Evolutionary conservation across 2,797 vertebrate species (phyloP).

Genomic region (Cuculus canorus): DNA sequence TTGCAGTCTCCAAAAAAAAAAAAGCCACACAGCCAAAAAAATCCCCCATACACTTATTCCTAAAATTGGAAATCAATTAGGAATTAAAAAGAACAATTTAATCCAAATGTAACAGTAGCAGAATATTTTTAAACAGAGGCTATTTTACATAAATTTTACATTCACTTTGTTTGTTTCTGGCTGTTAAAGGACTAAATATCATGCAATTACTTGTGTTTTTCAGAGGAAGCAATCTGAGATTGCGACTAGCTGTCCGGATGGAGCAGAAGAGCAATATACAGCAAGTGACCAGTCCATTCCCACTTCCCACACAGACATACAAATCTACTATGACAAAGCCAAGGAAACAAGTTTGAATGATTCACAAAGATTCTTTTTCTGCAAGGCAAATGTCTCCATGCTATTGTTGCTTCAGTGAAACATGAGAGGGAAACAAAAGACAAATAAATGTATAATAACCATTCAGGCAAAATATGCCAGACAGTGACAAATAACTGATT

Average conservation of each 20-base stretch:
- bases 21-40: neutral
- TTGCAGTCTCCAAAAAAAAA: neutral
- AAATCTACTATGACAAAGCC: neutral
- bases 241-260: neutral
- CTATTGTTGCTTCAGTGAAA: slow-evolving; percentile 1
- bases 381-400: neutral
- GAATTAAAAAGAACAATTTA: neutral
- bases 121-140: neutral
- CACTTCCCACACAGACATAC: neutral
- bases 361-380: neutral
- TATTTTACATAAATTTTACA: neutral
- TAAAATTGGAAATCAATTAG: neutral
- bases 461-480: neutral
- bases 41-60: too few relatives aligned
- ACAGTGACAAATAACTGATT: slow-evolving; percentile 55
- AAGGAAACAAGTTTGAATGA: neutral
- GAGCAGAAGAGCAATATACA: neutral
- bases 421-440: neutral
- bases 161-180: neutral
- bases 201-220: neutral
- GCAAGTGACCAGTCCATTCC: neutral
- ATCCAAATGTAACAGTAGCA: neutral
- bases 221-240: neutral
- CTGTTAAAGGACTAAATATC: neutral
- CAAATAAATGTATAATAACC: slow-evolving; percentile 1